Evolutionary conservation across 2,797 vertebrate species (phyloP).

Genomic region (Chelidonichthys spinosus): DNA sequence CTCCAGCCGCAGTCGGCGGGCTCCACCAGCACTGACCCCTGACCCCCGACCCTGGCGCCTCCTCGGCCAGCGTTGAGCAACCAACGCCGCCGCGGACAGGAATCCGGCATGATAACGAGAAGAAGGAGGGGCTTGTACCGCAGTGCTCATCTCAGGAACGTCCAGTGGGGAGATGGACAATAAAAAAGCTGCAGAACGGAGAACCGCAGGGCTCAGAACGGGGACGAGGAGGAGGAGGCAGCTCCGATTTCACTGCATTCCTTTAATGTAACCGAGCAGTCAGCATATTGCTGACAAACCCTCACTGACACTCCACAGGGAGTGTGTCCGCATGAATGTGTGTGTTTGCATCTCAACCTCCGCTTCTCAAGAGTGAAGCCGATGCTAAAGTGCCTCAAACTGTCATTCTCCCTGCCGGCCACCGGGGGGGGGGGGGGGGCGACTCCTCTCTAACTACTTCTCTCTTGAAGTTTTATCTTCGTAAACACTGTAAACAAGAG

Average conservation of each 20-base stretch:
- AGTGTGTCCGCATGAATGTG: constrained; percentile 25
- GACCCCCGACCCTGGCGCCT: constrained; percentile 53
- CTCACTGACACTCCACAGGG: constrained; percentile 79
- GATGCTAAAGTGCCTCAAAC: too few relatives aligned
- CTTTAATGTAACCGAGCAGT: constrained; percentile 85
- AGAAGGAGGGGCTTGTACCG: constrained; percentile 6
- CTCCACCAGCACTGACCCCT: constrained; percentile 29
- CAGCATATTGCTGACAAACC: constrained; percentile 84
- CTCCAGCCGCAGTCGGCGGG: constrained; percentile 46
- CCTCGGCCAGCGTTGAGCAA: constrained; percentile 55
- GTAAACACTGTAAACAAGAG: too few relatives aligned
- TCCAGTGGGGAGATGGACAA: constrained; percentile 38
- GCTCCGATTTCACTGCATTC: constrained; percentile 86
- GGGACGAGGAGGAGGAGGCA: constrained; percentile 15
- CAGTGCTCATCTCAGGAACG: constrained; percentile 31
- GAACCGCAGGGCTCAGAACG: constrained; percentile 24
- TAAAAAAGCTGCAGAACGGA: constrained; percentile 40
- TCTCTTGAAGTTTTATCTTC: too few relatives aligned
- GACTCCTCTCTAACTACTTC: too few relatives aligned
- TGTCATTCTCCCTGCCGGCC: too few relatives aligned
- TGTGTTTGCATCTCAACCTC: constrained; percentile 1
- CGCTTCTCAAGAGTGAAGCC: too few relatives aligned
- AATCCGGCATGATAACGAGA: constrained; percentile 66
- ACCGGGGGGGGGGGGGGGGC: too few relatives aligned
- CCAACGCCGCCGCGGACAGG: constrained; percentile 47